These are phyloP conservation scores for Poeciliopsis paucimaculata DNA, from an alignment of 2,797 vertebrate genomes.

Conservation along the genomic window DNA sequence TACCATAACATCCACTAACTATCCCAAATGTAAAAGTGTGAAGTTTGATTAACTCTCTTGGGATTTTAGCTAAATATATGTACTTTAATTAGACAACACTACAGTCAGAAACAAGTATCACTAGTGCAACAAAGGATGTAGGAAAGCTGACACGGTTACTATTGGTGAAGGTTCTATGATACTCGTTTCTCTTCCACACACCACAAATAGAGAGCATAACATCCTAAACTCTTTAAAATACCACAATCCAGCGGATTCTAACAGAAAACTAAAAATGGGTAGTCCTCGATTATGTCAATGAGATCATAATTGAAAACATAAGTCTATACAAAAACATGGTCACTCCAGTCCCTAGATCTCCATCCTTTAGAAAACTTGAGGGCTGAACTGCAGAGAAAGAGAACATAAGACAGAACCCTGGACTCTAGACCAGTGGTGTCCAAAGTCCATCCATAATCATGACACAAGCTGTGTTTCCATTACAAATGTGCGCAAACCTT, in stretches of 20 bases:
- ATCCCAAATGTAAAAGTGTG: not conserved
- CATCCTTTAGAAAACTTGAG: not conserved
- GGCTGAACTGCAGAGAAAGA: not conserved
- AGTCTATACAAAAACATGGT: not conserved
- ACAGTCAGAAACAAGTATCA: not conserved
- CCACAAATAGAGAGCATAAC: not conserved
- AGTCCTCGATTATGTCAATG: not conserved
- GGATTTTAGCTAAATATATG: not conserved
- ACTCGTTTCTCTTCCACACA: not conserved
- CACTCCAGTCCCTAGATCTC: not conserved
- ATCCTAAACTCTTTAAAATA: not conserved
- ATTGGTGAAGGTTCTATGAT: not conserved
- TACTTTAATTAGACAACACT: not conserved
- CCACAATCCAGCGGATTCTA: not conserved
- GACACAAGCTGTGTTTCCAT: too few relatives aligned
- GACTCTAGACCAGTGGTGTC: too few relatives aligned
- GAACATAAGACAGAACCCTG: not conserved
- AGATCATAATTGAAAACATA: not conserved
- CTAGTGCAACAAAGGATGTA: not conserved
- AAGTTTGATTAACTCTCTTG: not conserved
- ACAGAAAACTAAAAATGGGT: not conserved
- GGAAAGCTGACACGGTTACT: not conserved
- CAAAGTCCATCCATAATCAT: too few relatives aligned
- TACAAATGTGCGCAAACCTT: too few relatives aligned
- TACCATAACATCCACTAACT: not conserved